Evolutionary conservation across 2,797 vertebrate species (phyloP), one percentile per base, ranked within the genome.

Genomic region (Enteromius anoplus): DNA sequence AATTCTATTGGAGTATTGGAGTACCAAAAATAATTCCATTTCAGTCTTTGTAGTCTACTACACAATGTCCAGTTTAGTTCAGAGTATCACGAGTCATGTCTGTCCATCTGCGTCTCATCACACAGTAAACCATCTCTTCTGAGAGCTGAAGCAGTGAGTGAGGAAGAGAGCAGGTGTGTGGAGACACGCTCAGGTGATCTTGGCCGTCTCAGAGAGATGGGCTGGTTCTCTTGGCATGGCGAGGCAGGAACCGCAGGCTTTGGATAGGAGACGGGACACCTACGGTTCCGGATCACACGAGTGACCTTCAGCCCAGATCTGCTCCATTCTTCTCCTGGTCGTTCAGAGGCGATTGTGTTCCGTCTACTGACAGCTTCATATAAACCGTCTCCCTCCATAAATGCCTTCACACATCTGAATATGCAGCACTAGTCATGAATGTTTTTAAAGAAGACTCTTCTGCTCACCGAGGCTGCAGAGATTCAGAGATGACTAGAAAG

Each of bases 231-330:
- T 85, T 88, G 88, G 88, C 88, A 85, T 55, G 26, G 23, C 32
- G n/a, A 55, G 64, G 75, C 81, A 78, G 82, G 62, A 87, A 75
- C 85, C 60, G 32, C 79, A 83, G 84, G 89, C 29, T 82, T 83
- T 87, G 87, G 86, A 82, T 71, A 49, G 47, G 68, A 86, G 86
- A 88, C 64, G 81, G 62, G 62, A 86, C 76, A 71, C 87, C 84
- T 80, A 80, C 72, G 51, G 84, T 5, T 65, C 42, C 78, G 66
- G 78, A 86, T 85, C 84, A 80, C 66, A 76, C 69, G 37, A 7
- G 60, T 49, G 85, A 89, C 88, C 89, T 90, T 88, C 85, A 85
- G 84, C 58, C 34, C 78, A 62, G 47, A 34, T 32, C 60, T 37
- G 60, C 51, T 75, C 73, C 78, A 82, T 76, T 76, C 68, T 29